Percentiles rank a stretch among this genome's conserved stretches.
Evolutionary conservation across 2,797 vertebrate genomes (phyloP).

Genomic region (Miichthys miiuy): DNA sequence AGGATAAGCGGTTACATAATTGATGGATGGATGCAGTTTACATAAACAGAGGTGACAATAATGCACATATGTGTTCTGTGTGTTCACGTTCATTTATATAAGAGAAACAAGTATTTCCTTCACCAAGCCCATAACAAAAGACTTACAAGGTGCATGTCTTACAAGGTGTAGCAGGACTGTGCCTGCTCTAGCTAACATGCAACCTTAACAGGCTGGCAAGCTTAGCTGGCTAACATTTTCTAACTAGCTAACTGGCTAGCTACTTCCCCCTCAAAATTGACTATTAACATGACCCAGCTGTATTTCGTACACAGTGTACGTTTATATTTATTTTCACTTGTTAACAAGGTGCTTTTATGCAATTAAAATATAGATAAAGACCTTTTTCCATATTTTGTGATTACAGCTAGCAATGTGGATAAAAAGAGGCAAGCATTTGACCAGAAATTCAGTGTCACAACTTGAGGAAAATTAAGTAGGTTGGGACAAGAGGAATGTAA

Average conservation of each 20-base stretch:
- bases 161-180: not conserved
- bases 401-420: no score
- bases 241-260: not conserved
- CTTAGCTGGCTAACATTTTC: not conserved
- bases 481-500: not conserved
- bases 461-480: not conserved
- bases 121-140: no score
- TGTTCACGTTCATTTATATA: not conserved
- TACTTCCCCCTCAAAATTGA: not conserved
- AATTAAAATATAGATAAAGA: not conserved
- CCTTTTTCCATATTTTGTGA: no score
- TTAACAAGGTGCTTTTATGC: not conserved
- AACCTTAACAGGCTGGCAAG: not conserved
- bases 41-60: no score
- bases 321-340: not conserved
- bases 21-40: no score
- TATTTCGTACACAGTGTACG: not conserved
- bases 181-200: not conserved
- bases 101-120: not conserved
- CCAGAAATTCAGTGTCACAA: not conserved
- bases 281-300: not conserved
- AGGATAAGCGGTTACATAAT: no score
- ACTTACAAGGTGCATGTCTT: not conserved
- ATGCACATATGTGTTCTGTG: not conserved
- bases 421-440: not conserved